phyloP scores from a whole-genome alignment of 1,140 invertebrate species.

The Oryctes rhinoceros region DNA sequence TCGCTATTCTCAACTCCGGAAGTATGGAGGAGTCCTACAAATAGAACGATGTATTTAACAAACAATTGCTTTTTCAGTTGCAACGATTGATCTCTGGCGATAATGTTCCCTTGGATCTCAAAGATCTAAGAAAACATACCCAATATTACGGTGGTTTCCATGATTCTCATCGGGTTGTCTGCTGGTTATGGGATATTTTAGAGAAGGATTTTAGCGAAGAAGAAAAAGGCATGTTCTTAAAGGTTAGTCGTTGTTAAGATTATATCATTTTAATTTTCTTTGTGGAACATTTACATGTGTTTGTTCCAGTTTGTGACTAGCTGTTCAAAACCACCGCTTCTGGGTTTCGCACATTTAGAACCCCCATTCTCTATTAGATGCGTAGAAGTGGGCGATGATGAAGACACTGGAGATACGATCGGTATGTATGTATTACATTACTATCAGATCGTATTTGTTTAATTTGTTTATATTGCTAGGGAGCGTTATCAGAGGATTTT shows the following conservation, averaged over 20 bases:
- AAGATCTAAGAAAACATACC: constrained; percentile 90
- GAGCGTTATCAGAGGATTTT: constrained; percentile 96
- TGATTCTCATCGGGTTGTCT: constrained; percentile 95
- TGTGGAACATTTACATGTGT: background rate
- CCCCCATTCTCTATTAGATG: constrained; percentile 99
- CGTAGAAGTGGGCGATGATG: constrained; percentile 98
- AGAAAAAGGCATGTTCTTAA: constrained; percentile 93
- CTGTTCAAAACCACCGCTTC: constrained; percentile 95
- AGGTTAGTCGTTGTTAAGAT: constrained; percentile 65
- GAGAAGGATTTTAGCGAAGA: constrained; percentile 94
- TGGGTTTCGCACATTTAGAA: constrained; percentile 97
- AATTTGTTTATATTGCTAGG: constrained; percentile 62
- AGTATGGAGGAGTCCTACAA: constrained; percentile 63
- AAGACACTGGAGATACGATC: constrained; percentile 96
- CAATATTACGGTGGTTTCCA: constrained; percentile 99
- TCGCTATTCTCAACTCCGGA: constrained; percentile 96
- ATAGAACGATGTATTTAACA: background rate
- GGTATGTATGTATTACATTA: constrained; percentile 64
- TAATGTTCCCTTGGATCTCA: constrained; percentile 88
- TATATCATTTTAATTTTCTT: too few relatives aligned
- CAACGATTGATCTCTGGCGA: constrained; percentile 92
- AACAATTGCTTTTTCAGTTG: constrained; percentile 64
- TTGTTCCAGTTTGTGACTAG: constrained; percentile 94
- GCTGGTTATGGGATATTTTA: constrained; percentile 99
- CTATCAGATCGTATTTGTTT: background rate